These are phyloP conservation scores for Noctua pronuba DNA, from an alignment of 2,888 invertebrate species.

Conservation along the genomic window DNA sequence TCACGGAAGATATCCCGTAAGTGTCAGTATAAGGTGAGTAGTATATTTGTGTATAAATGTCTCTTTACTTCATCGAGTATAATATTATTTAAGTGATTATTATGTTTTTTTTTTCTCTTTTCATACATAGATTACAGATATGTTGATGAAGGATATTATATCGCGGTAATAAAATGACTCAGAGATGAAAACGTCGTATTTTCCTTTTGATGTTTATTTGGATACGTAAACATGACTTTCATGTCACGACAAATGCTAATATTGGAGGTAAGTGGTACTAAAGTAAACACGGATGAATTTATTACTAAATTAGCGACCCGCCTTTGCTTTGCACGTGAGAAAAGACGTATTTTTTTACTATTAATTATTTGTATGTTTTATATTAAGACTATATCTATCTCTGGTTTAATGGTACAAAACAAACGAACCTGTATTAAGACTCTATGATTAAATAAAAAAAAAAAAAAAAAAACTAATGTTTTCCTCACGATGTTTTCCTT, in stretches of 20 bases:
- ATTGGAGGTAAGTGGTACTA: neutral
- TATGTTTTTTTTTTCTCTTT: neutral
- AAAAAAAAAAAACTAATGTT: no score
- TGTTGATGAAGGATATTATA: conserved; percentile 1
- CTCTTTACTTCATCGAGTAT: neutral
- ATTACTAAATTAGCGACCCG: neutral
- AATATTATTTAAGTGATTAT: neutral
- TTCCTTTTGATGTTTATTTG: conserved; percentile 31
- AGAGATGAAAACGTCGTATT: neutral
- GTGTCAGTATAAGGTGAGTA: no score
- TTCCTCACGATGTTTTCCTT: no score
- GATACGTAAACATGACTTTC: conserved; percentile 18
- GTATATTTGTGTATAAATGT: neutral
- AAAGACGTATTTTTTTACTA: no score
- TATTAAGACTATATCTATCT: no score
- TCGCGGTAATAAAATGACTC: conserved; percentile 1
- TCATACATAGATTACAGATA: neutral
- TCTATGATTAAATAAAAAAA: no score
- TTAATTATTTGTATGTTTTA: no score
- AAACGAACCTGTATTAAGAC: no score
- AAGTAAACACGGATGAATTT: conserved; percentile 14
- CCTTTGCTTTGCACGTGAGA: neutral
- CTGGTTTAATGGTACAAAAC: no score
- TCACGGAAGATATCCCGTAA: no score
- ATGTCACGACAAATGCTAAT: conserved; percentile 21